Percentiles rank a stretch among this genome's conserved stretches.
phyloP scores from a whole-genome alignment of 2,797 vertebrate genomes.

The Pseudochromis fuscus region DNA sequence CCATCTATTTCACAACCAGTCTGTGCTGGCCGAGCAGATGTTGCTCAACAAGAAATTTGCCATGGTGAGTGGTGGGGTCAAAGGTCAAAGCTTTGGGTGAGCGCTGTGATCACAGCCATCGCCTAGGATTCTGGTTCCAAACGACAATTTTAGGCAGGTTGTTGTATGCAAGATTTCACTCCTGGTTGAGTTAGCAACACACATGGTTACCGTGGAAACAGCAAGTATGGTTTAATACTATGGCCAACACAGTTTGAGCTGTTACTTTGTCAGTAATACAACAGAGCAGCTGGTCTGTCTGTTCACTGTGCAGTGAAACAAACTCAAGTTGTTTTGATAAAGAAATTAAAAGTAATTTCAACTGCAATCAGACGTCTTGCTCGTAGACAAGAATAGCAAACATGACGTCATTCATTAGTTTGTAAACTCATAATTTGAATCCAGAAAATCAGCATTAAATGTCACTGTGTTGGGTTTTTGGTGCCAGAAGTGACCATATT shows the following conservation, averaged over 20 bases:
- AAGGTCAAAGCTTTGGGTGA: slow-evolving; percentile 54
- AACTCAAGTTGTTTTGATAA: neutral
- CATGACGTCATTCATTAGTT: too few species aligned
- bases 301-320: slow-evolving; percentile 4
- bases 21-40: slow-evolving; percentile 98
- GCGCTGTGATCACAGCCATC: slow-evolving; percentile 1
- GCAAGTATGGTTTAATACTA: slow-evolving; percentile 1
- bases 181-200: neutral
- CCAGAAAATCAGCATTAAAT: too few species aligned
- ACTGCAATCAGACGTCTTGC: slow-evolving; percentile 7
- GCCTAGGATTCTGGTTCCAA: neutral
- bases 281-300: neutral
- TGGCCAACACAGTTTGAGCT: neutral
- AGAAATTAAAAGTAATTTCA: neutral
- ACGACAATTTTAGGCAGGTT: neutral
- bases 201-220: slow-evolving; percentile 1
- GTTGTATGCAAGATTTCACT: neutral
- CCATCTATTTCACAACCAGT: slow-evolving; percentile 99
- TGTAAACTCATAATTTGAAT: too few species aligned
- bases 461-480: too few species aligned
- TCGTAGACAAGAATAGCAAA: too few species aligned
- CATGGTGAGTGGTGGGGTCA: slow-evolving; percentile 87
- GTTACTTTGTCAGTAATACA: slow-evolving; percentile 21
- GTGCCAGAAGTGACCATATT: too few species aligned
- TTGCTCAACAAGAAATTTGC: slow-evolving; percentile 98